Conservation (phyloP, 2,888 invertebrate genomes). For the Asteroscopus sphinx region DNA sequence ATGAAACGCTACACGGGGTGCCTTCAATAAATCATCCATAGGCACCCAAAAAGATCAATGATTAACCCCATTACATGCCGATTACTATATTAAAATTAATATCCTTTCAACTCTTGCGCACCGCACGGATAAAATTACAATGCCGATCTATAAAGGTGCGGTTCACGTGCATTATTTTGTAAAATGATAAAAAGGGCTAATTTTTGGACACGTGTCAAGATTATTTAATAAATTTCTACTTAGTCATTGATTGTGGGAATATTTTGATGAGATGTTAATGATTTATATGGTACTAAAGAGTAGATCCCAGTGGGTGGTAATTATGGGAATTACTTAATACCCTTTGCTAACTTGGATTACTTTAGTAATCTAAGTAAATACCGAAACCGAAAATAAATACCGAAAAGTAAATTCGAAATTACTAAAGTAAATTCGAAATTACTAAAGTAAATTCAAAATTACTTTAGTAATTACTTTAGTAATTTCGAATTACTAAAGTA, state of each 20-base stretch:
- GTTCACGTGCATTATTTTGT: constrained; percentile 35
- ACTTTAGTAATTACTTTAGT: too few species aligned
- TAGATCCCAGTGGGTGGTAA: constrained; percentile 40
- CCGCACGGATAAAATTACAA: constrained; percentile 32
- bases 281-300: constrained; percentile 13
- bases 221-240: constrained; percentile 68
- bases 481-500: too few species aligned
- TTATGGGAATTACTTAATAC: constrained; percentile 2
- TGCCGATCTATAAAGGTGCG: constrained; percentile 51
- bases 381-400: too few species aligned
- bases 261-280: constrained; percentile 53
- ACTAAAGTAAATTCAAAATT: too few species aligned
- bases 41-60: constrained; percentile 34
- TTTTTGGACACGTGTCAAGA: constrained; percentile 72
- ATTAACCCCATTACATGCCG: constrained; percentile 49
- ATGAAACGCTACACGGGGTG: neutral
- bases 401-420: too few species aligned
- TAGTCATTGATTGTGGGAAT: constrained; percentile 75
- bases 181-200: constrained; percentile 62
- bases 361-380: too few species aligned
- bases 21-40: constrained; percentile 33
- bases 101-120: constrained; percentile 48
- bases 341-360: too few species aligned
- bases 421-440: too few species aligned
- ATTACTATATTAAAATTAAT: constrained; percentile 52